phyloP scores from a whole-genome alignment of 2,797 vertebrate species.

The Cryptoblepharus egeriae region DNA sequence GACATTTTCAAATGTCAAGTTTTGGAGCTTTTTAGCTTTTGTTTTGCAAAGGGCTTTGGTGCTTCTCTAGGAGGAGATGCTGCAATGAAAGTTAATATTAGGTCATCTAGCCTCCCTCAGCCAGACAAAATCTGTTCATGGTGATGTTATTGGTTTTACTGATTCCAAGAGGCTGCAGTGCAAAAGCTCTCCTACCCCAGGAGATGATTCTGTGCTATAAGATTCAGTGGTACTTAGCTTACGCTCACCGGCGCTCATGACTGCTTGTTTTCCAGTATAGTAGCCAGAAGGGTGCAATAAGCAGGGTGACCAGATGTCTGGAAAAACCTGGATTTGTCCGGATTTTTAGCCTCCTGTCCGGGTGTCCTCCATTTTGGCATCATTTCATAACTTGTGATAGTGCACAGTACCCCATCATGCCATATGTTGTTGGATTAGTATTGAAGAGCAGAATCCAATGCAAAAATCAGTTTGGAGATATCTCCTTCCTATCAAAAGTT shows the following conservation, averaged over 20 bases:
- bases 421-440: too few species aligned
- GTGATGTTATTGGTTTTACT: background rate
- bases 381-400: too few species aligned
- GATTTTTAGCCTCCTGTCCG: too few species aligned
- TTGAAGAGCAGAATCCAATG: too few species aligned
- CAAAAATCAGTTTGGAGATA: too few species aligned
- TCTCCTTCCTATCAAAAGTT: too few species aligned
- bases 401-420: too few species aligned
- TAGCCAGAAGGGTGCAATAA: too few species aligned
- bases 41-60: background rate
- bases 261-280: too few species aligned
- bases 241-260: background rate
- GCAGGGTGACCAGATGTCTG: too few species aligned
- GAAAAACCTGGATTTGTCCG: too few species aligned
- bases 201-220: background rate
- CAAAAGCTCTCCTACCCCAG: background rate
- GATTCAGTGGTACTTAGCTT: background rate
- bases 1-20: background rate
- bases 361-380: too few species aligned
- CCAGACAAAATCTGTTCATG: conserved; percentile 24
- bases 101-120: conserved; percentile 15
- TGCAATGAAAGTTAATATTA: background rate
- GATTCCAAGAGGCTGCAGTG: background rate
- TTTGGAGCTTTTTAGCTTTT: background rate
- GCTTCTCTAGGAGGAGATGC: background rate